A percentile compares a stretch with the other conserved stretches of the same genome.
phyloP scores from a whole-genome alignment of 2,888 invertebrate genomes.

The Lumbricus terrestris region DNA sequence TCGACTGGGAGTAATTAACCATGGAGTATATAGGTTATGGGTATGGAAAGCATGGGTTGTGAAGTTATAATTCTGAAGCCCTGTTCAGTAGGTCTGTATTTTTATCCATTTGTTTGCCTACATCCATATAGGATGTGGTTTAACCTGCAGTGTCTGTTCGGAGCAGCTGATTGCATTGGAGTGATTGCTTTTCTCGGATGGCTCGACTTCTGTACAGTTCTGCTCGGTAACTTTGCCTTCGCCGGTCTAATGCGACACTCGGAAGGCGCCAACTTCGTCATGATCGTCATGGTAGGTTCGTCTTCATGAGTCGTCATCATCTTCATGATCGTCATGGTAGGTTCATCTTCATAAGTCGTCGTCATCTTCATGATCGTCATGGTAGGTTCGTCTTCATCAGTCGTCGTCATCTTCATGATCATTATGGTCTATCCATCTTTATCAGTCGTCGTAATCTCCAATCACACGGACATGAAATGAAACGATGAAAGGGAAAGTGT shows the following conservation, averaged over 20 bases:
- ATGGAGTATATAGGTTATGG: too few species aligned
- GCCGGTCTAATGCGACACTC: conserved; percentile 43
- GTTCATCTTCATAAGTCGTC: not conserved
- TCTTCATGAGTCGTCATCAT: conserved; percentile 10
- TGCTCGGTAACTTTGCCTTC: conserved; percentile 39
- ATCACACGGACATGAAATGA: too few species aligned
- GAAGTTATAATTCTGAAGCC: too few species aligned
- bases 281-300: conserved; percentile 43
- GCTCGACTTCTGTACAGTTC: conserved; percentile 35
- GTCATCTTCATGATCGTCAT: conserved; percentile 36
- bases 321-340: not conserved
- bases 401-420: not conserved
- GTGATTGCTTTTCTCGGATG: conserved; percentile 39
- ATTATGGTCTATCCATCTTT: not conserved
- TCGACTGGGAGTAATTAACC: too few species aligned
- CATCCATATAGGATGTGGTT: conserved; percentile 27
- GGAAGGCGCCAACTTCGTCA: conserved; percentile 47
- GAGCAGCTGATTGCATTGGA: conserved; percentile 22
- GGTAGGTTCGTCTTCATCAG: conserved; percentile 36
- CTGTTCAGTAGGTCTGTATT: too few species aligned
- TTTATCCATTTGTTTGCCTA: not conserved
- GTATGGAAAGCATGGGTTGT: too few species aligned
- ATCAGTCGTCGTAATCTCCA: too few species aligned
- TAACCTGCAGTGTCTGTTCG: conserved; percentile 32
- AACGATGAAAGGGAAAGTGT: too few species aligned